Percentiles rank a stretch among this genome's conserved stretches.
Evolutionary conservation across 92 coral and sea anemone genomes (phyloP).

Genomic region (Actinernus sp.): DNA sequence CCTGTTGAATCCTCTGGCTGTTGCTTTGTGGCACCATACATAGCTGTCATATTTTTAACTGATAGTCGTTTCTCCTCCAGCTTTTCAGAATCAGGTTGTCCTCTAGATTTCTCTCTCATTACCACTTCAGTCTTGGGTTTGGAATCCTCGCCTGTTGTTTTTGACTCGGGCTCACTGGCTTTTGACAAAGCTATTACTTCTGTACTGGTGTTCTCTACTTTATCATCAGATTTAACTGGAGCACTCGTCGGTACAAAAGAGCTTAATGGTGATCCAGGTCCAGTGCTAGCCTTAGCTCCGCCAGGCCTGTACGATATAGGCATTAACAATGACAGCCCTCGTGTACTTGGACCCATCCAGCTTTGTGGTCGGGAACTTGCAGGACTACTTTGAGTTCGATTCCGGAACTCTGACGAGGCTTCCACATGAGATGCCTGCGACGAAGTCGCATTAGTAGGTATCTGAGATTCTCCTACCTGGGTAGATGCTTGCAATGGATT

Average conservation of each 20-base stretch:
- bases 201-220: too few relatives aligned
- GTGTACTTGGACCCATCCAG: not conserved
- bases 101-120: constrained; percentile 20
- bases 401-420: not conserved
- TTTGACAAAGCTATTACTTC: not conserved
- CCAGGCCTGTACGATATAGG: not conserved
- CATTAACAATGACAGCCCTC: not conserved
- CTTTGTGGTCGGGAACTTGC: not conserved
- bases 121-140: constrained; percentile 6
- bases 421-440: too few relatives aligned
- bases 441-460: too few relatives aligned
- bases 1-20: constrained; percentile 1
- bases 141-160: not conserved
- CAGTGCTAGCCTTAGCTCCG: not conserved
- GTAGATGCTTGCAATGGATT: not conserved
- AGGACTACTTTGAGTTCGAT: not conserved
- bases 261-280: not conserved
- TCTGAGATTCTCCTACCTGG: too few relatives aligned
- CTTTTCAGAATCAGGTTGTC: not conserved
- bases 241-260: not conserved
- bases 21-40: constrained; percentile 9
- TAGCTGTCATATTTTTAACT: constrained; percentile 32
- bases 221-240: not conserved
- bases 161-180: not conserved
- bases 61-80: constrained; percentile 25